phyloP scores from a whole-genome alignment of 2,113 vertebrate genomes.

The Mesoclemmys tuberculata region DNA sequence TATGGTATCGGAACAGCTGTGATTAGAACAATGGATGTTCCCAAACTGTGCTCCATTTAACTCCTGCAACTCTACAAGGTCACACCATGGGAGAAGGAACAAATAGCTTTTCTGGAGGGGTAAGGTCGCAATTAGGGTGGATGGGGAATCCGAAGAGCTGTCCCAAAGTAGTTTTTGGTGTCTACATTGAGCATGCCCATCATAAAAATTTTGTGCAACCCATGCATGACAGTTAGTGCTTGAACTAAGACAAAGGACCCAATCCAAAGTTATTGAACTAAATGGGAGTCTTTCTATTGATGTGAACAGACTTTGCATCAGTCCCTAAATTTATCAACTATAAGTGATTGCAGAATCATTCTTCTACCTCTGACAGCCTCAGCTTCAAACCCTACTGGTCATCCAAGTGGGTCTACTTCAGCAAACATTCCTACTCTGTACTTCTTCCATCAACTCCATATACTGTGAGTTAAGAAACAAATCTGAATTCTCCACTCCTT shows the following conservation, averaged over 20 bases:
- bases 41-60: conserved; percentile 77
- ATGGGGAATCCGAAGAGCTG: neutral
- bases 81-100: conserved; percentile 53
- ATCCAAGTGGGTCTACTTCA: neutral
- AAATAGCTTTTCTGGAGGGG: accelerated
- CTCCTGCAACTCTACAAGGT: conserved; percentile 76
- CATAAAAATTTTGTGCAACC: neutral
- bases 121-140: neutral
- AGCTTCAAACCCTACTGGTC: neutral
- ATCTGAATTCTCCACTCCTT: neutral
- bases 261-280: accelerated
- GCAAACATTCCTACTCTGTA: neutral
- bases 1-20: conserved; percentile 79
- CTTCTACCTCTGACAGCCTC: neutral
- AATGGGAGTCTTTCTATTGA: neutral
- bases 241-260: neutral
- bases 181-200: neutral
- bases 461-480: neutral
- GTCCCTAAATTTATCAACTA: accelerated
- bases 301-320: neutral
- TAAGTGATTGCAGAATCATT: neutral
- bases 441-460: neutral
- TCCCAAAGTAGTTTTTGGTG: neutral
- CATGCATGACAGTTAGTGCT: neutral
- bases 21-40: conserved; percentile 79